Conservation (phyloP, 2,888 invertebrate species). For the Lydus trimaculatus region DNA sequence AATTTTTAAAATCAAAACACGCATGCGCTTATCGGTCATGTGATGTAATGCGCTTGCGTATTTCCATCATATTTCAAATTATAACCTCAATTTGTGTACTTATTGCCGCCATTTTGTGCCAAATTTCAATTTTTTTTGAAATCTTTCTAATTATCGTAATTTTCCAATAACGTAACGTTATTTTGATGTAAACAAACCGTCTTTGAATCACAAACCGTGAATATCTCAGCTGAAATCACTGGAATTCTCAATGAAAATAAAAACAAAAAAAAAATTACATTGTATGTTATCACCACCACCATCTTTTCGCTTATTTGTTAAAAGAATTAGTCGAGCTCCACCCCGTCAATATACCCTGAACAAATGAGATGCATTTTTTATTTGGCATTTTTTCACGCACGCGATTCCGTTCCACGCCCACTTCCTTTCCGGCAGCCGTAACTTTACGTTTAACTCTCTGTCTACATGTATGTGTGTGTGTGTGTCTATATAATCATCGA, state of each 20-base stretch:
- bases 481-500: background rate
- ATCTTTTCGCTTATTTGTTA: slow-evolving; percentile 53
- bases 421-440: slow-evolving; percentile 45
- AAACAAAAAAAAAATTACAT: slow-evolving; percentile 19
- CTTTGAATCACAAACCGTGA: slow-evolving; percentile 25
- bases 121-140: no score
- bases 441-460: slow-evolving; percentile 18
- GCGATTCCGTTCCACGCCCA: slow-evolving; percentile 54
- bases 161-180: background rate
- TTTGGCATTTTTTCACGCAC: slow-evolving; percentile 58
- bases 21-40: no score
- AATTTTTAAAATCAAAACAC: no score
- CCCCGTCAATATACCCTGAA: slow-evolving; percentile 46
- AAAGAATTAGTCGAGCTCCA: slow-evolving; percentile 46
- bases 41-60: no score
- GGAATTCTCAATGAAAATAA: slow-evolving; percentile 33
- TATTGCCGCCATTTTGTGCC: no score
- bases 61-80: no score
- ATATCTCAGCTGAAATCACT: slow-evolving; percentile 30
- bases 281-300: slow-evolving; percentile 18
- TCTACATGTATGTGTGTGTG: slow-evolving; percentile 9
- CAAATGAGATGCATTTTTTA: slow-evolving; percentile 54
- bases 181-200: slow-evolving; percentile 21
- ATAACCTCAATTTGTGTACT: no score
- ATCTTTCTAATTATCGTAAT: no score